Evolutionary conservation across 2,113 vertebrate species (phyloP).

Genomic region (Oxygymnocypris stewartii): DNA sequence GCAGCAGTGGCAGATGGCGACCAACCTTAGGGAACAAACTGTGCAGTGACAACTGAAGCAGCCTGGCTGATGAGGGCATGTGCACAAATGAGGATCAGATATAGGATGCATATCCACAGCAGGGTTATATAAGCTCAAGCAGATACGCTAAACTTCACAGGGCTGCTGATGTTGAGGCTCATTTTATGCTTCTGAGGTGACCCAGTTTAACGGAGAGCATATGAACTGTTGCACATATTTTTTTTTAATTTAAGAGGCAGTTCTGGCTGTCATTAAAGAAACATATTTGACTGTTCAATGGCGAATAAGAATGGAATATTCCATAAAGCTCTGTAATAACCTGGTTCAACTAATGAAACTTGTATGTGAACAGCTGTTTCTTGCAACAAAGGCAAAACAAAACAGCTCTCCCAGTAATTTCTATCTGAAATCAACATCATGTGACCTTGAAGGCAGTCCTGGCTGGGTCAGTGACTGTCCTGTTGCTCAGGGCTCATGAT

Average conservation of each 20-base stretch:
- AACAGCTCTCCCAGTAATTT: neutral
- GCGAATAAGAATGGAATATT: neutral
- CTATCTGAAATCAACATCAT: conserved; percentile 38
- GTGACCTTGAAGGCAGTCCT: conserved; percentile 53
- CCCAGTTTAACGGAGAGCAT: neutral
- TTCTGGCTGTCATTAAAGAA: neutral
- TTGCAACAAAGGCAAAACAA: neutral
- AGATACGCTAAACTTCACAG: neutral
- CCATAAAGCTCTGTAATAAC: neutral
- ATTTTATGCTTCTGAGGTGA: neutral
- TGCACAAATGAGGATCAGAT: conserved; percentile 24
- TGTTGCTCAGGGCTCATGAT: conserved; percentile 20
- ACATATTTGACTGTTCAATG: neutral
- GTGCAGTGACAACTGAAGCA: conserved; percentile 41
- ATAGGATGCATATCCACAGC: conserved; percentile 1
- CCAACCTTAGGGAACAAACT: conserved; percentile 44
- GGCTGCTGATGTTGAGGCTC: neutral
- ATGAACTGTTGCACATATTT: neutral
- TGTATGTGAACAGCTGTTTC: neutral
- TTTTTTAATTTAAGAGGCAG: neutral
- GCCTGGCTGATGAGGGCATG: conserved; percentile 20
- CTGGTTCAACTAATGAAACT: neutral
- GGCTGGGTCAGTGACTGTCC: conserved; percentile 44
- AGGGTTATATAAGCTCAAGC: neutral
- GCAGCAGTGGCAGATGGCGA: conserved; percentile 40